A percentile compares a stretch with the other conserved stretches of the same genome.
phyloP scores from a whole-genome alignment of 2,888 invertebrate species.

The Drosophila kambysellisi region DNA sequence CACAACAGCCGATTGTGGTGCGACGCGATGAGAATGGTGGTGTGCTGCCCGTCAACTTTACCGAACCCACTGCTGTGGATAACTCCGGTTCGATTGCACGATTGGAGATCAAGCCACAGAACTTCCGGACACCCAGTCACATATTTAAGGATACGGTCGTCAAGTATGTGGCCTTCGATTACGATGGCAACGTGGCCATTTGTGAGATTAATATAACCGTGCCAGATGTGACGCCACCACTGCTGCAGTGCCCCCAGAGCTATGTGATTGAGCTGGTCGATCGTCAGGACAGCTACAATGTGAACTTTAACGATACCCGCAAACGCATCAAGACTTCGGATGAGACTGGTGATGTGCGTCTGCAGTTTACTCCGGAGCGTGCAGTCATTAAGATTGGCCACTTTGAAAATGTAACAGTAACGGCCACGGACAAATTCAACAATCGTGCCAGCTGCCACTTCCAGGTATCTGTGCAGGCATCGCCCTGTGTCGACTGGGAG shows the following conservation, averaged over 20 bases:
- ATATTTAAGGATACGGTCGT: constrained; percentile 96
- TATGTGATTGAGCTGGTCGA: constrained; percentile 97
- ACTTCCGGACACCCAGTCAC: constrained; percentile 94
- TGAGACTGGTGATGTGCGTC: constrained; percentile 93
- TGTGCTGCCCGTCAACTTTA: constrained; percentile 95
- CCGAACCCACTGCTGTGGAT: constrained; percentile 96
- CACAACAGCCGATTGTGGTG: constrained; percentile 95
- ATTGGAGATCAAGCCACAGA: constrained; percentile 95
- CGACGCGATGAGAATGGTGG: constrained; percentile 95
- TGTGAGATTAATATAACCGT: constrained; percentile 98
- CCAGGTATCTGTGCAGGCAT: constrained; percentile 96
- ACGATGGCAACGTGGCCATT: constrained; percentile 98
- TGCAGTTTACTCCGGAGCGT: constrained; percentile 93
- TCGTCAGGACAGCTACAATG: constrained; percentile 94
- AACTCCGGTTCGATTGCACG: constrained; percentile 98
- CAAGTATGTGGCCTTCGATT: constrained; percentile 98
- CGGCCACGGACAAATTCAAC: constrained; percentile 94
- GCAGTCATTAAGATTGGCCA: constrained; percentile 94
- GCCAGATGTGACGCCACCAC: constrained; percentile 96
- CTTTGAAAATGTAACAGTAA: constrained; percentile 96
- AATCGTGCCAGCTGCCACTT: constrained; percentile 96
- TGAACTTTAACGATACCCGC: constrained; percentile 96
- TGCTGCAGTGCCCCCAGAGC: constrained; percentile 95
- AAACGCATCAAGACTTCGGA: constrained; percentile 94
- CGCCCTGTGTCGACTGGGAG: constrained; percentile 98